Percentiles rank a stretch among this genome's conserved stretches.
These are phyloP conservation scores for Drosophila kuntzei DNA, from an alignment of 2,888 invertebrate genomes.

Conservation along the genomic window DNA sequence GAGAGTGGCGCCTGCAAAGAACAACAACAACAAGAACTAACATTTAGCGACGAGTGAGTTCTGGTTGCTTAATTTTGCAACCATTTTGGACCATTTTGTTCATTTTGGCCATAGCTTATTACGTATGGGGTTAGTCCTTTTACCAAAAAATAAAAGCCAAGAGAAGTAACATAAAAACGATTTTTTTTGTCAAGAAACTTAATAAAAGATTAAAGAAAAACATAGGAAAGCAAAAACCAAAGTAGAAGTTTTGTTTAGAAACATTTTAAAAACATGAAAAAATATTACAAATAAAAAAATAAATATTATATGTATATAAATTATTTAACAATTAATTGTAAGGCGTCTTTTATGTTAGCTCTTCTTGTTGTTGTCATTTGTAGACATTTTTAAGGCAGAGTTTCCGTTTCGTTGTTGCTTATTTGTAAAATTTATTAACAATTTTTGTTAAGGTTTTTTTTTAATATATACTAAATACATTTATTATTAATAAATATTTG, in stretches of 20 bases:
- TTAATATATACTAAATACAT: slow-evolving; percentile 42
- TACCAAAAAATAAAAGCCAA: slow-evolving; percentile 52
- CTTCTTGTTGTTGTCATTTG: slow-evolving; percentile 81
- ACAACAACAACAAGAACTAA: slow-evolving; percentile 88
- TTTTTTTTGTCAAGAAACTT: neutral
- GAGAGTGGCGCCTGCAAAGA: slow-evolving; percentile 88
- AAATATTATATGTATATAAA: slow-evolving; percentile 7
- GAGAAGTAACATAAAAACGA: slow-evolving; percentile 15
- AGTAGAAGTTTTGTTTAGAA: slow-evolving; percentile 21
- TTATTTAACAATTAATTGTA: slow-evolving; percentile 21
- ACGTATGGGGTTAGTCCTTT: slow-evolving; percentile 65
- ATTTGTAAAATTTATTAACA: slow-evolving; percentile 33
- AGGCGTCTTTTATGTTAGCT: slow-evolving; percentile 67
- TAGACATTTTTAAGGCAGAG: slow-evolving; percentile 63
- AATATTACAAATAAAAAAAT: slow-evolving; percentile 22
- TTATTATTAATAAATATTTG: slow-evolving; percentile 1
- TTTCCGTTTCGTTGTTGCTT: slow-evolving; percentile 34
- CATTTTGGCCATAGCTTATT: slow-evolving; percentile 30
- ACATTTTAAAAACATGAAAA: slow-evolving; percentile 18
- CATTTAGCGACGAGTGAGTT: slow-evolving; percentile 83
- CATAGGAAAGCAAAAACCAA: slow-evolving; percentile 36
- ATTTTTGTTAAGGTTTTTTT: slow-evolving; percentile 20
- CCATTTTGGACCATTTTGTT: slow-evolving; percentile 32
- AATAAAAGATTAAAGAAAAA: slow-evolving; percentile 17
- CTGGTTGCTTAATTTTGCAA: slow-evolving; percentile 32